Percentiles rank a stretch among this genome's conserved stretches.
Evolutionary conservation across 1,140 invertebrate genomes (phyloP).

Genomic region (Drosophila sturtevanti): DNA sequence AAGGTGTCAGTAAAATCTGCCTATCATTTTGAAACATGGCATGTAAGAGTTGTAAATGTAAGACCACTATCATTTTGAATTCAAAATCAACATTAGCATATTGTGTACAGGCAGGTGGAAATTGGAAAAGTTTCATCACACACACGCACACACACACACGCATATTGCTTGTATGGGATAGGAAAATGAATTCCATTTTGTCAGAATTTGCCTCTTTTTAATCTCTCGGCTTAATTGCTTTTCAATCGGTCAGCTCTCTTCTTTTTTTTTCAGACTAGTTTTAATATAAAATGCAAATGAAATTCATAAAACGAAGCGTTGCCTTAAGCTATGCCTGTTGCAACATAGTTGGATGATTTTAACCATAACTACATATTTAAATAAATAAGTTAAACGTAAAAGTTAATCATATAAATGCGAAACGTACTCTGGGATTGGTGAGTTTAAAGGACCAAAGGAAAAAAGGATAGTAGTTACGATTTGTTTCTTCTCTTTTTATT

Average conservation of each 20-base stretch:
- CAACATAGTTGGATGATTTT: too few relatives aligned
- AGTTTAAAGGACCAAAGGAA: too few relatives aligned
- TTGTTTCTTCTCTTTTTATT: too few relatives aligned
- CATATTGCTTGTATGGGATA: not conserved
- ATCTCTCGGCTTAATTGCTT: slow-evolving; percentile 4
- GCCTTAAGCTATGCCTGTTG: not conserved
- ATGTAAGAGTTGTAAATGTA: not conserved
- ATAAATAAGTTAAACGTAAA: too few relatives aligned
- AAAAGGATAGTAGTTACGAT: too few relatives aligned
- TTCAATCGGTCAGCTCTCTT: not conserved
- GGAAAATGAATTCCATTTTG: not conserved
- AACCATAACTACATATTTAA: too few relatives aligned
- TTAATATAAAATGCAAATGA: slow-evolving; percentile 1
- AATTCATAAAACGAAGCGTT: not conserved
- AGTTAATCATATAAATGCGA: too few relatives aligned
- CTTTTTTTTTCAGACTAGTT: not conserved
- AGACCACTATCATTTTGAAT: not conserved
- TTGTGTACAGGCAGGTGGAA: not conserved
- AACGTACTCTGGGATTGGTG: too few relatives aligned
- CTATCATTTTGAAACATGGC: too few relatives aligned
- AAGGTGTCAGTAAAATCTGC: not conserved
- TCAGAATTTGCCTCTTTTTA: not conserved
- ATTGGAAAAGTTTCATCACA: slow-evolving; percentile 10
- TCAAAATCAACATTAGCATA: slow-evolving; percentile 3
- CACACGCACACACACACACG: not conserved